Conservation (phyloP, 2,113 vertebrate species). For the Microcebus lehilahytsara region DNA sequence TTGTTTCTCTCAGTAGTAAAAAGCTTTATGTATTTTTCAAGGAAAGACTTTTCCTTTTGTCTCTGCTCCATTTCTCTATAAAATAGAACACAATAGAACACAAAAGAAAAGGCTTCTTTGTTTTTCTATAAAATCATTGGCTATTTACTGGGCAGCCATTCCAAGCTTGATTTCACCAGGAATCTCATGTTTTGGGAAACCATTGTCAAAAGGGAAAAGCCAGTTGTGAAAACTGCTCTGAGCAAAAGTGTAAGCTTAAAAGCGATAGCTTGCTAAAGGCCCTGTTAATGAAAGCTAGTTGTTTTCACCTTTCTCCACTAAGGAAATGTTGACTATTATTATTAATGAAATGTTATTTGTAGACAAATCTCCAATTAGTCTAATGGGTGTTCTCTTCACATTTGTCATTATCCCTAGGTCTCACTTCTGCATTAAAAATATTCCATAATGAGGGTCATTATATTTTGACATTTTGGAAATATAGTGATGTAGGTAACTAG, state of each 20-base stretch:
- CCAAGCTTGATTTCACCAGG: neutral
- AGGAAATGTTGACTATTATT: neutral
- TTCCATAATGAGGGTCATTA: neutral
- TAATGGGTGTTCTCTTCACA: constrained; percentile 29
- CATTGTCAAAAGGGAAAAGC: neutral
- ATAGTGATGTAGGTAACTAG: neutral
- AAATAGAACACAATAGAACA: neutral
- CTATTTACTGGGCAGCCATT: neutral
- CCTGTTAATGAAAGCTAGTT: neutral
- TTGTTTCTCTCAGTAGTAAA: constrained; percentile 32
- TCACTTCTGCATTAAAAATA: constrained; percentile 30
- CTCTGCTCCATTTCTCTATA: constrained; percentile 19
- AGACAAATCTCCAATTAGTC: constrained; percentile 38
- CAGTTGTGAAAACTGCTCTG: neutral
- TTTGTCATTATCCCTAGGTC: neutral
- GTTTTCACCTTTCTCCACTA: constrained; percentile 32
- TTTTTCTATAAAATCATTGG: neutral
- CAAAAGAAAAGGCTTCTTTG: neutral
- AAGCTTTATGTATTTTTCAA: constrained; percentile 1
- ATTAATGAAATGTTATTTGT: constrained; percentile 38
- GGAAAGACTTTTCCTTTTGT: neutral
- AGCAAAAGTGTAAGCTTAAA: neutral
- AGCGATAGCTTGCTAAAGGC: neutral
- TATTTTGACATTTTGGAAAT: constrained; percentile 11
- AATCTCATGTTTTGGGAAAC: neutral